Conservation (phyloP, 2,797 vertebrate species). For the Cheracebus regulus region DNA sequence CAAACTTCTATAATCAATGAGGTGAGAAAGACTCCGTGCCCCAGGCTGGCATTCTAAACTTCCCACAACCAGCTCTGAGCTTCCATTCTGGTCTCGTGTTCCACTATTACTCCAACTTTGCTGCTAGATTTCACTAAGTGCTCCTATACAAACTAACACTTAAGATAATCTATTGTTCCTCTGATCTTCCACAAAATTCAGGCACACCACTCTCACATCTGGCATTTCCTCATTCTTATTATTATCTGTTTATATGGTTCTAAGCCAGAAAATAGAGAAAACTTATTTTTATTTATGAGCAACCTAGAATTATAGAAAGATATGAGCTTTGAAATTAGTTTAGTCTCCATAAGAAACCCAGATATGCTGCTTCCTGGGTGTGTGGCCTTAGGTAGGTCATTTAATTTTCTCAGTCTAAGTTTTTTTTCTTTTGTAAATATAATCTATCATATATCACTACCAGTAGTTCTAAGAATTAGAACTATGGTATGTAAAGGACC, state of each 20-base stretch:
- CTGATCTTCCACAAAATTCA: not conserved
- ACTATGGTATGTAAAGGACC: not conserved
- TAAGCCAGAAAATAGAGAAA: not conserved
- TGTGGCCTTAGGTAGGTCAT: not conserved
- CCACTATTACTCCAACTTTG: not conserved
- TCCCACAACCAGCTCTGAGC: not conserved
- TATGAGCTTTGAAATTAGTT: not conserved
- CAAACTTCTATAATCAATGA: not conserved
- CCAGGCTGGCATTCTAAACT: not conserved
- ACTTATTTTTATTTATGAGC: not conserved
- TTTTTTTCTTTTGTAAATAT: constrained; percentile 30
- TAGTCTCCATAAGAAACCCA: not conserved
- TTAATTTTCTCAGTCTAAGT: not conserved
- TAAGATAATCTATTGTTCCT: not conserved
- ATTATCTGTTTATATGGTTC: not conserved
- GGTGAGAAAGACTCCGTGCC: not conserved
- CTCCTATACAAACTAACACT: not conserved
- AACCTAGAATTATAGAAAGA: not conserved
- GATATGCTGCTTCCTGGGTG: not conserved
- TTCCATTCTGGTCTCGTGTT: not conserved
- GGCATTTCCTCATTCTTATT: not conserved
- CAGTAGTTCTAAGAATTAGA: not conserved
- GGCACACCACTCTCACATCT: not conserved
- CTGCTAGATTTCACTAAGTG: not conserved
- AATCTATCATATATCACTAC: not conserved